Evolutionary conservation across 2,888 invertebrate species (phyloP), one percentile per base, ranked within the genome.

Genomic region (Leptinotarsa rubiginosa): DNA sequence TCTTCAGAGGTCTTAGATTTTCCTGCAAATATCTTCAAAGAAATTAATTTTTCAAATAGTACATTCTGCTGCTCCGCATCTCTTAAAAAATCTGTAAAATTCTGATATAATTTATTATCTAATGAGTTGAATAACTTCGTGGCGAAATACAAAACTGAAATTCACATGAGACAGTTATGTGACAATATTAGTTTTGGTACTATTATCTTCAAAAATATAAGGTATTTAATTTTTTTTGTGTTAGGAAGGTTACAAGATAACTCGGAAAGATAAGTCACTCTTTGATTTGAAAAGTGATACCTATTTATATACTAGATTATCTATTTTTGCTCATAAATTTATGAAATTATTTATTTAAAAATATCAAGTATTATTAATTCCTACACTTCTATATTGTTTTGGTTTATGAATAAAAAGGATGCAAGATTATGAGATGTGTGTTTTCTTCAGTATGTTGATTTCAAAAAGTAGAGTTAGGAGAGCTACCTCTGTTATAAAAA

Each of bases 271-370:
- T 59, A 41, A 54, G 66, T 72, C n/a, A 70, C 74, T 71, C 74
- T 76, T 59, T 75, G 75, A 73, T 70, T 79, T 77, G 75, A 77
- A 80, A 81, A 80, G 81, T 80, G 81, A 81, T 81, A 79, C 73
- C 75, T 76, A 78, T 78, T 75, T 78, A 77, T 78, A 78, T 77
- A 75, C 67, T 77, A 77, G 75, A 78, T 73, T 79, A 78, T 80
- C 79, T 80, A 80, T 80, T 82, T 82, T 83, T 83, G 83, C 83
- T 83, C 82, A 83, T 82, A 79, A 81, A 80, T 80, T 81, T 79
- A 79, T 79, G 74, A 78, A 80, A 79, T 77, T 82, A 81, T 82
- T 81, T 82, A 81, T 83, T 80, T 82, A 79, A 79, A 81, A 80
- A 79, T 81, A 80, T 76, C 72, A 69, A 73, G 78, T 82, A 73